Base-by-base conservation (phyloP, 2,797 vertebrate genomes). In the Meriones psammophilus region DNA sequence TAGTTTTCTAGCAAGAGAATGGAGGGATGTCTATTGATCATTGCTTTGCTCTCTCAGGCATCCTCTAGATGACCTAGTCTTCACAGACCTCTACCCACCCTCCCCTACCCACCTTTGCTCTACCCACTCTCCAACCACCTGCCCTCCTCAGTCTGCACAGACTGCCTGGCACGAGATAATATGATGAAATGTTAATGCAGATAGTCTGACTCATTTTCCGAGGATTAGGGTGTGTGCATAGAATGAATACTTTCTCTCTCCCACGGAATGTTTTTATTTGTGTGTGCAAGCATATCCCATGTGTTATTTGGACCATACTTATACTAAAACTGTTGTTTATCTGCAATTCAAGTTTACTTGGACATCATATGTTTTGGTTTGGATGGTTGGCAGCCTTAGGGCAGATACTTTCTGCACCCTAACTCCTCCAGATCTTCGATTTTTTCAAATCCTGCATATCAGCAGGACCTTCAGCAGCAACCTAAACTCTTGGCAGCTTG, bases 1-100 rank as follows among this genome's bases (percentile, higher is more conserved):
- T 42, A 66, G 6, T 81, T 93, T 95, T 96, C 62, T 94, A 78
- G 56, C 22, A 91, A 62, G 85, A 88, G 15, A 94, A n/a, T 60
- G 33, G 17, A 22, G 39, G 77, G 33, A 17, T 95, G 92, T 60
- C 50, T 26, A 30, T 12, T 77, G 15, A 12, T 33, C 58, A 36
- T 17, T 5, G 5, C 24, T 88, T 79, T 36, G 8, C 3, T 94
- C 83, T 76, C 14, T 8, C 54, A 28, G 85, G 22, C 0, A 26
- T 87, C 81, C 17, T 94, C 58, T 39, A 58, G 78, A 5, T 76
- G 22, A 18, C 20, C 83, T 20, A 28, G 71, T 46, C 24, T 76
- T 78, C 66, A 17, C 7, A 13, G 3, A 14, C 39, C 30, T 42
- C 22, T 14, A 3, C 8, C 6, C 26, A 8, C 42, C 42, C 28